These are phyloP conservation scores for Mimas tiliae DNA, from an alignment of 2,888 invertebrate species.

Conservation along the genomic window DNA sequence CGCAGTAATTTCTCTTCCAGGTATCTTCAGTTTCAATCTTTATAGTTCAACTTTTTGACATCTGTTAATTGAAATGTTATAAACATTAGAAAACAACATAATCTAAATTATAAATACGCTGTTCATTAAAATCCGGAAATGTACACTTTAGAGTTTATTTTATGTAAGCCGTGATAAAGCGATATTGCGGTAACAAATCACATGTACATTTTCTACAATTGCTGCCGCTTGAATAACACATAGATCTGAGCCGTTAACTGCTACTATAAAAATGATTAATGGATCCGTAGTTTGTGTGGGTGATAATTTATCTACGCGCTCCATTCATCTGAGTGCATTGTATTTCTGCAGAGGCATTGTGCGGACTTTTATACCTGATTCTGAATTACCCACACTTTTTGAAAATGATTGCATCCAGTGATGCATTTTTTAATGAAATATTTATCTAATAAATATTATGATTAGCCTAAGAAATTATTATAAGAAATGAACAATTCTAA, in stretches of 20 bases:
- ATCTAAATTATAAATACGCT: neutral
- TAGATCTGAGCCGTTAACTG: slow-evolving; percentile 1
- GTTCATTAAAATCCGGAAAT: neutral
- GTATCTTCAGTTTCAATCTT: neutral
- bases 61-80: neutral
- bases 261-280: slow-evolving; percentile 2
- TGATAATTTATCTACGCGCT: slow-evolving; percentile 9
- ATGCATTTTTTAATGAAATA: neutral
- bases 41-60: neutral
- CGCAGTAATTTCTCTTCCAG: too few species aligned
- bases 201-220: neutral
- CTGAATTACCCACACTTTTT: neutral
- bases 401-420: neutral
- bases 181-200: neutral
- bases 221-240: neutral
- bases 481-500: too few species aligned
- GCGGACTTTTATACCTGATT: neutral
- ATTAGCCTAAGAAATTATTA: too few species aligned
- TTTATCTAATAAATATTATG: neutral
- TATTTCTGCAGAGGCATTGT: slow-evolving; percentile 5
- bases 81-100: neutral
- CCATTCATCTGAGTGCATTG: slow-evolving; percentile 8
- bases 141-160: neutral
- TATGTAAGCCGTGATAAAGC: neutral
- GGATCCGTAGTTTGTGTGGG: neutral